Evolutionary conservation across 2,113 vertebrate genomes (phyloP), one percentile per base, ranked within the genome.

Genomic region (Strix aluco): DNA sequence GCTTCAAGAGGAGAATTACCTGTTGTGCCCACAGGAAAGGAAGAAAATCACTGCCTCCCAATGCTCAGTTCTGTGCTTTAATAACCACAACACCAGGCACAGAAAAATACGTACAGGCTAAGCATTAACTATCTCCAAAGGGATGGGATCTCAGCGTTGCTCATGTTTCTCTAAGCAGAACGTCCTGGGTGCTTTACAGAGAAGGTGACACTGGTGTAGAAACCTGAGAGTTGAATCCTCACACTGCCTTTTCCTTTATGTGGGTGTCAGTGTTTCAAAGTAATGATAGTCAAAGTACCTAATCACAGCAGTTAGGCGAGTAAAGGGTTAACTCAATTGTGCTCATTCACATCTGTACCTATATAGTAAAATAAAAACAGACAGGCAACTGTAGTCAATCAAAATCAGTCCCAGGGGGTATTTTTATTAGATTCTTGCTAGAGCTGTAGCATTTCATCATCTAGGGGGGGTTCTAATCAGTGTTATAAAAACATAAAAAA

Each of bases 371-470:
- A 95, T 67, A 96, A 91, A 94, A 95, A 30, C 86, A 90, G 86
- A 75, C 69, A 87, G 77, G 94, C 83, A 92, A 94, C 91, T 81
- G 58, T 9, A 94, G 95, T 95, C 96, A 96, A 94, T 96, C 91
- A 92, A 84, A 94, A 85, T 46, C 69, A 87, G 16, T 96, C 92
- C 86, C 92, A 72, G 78, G 78, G 66, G 91, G 46, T 18, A 75
- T 80, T 89, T 89, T 95, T 94, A 94, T 97, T 94, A 97, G 91
- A 94, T 95, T 85, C 77, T 86, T 86, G 34, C 77, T 2, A 0
- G 69, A 88, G 83, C 82, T 46, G 73, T 47, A 91, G 92, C 88
- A 62, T 91, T 95, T 96, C 78, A 94, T 94, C 94, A 95, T 36
- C 92, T 75, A 52, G 73, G 85, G 73, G 81, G 81, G 46, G 58